phyloP scores from a whole-genome alignment of 2,113 vertebrate genomes.

The Lepidothrix coronata region DNA sequence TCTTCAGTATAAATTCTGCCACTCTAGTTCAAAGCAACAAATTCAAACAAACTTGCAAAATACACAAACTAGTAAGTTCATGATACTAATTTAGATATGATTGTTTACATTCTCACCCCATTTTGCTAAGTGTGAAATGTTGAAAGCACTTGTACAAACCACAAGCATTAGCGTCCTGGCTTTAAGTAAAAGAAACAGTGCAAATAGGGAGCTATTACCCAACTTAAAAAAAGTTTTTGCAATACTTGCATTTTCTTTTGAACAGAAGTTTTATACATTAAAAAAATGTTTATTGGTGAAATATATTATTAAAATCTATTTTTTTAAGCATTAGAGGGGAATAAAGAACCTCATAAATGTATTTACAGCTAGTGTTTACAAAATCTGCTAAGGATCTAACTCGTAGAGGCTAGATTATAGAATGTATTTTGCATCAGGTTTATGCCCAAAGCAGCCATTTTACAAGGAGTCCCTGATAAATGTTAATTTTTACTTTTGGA shows the following conservation, averaged over 20 bases:
- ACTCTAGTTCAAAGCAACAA: constrained; percentile 53
- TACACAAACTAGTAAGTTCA: constrained; percentile 48
- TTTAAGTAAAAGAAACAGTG: constrained; percentile 19
- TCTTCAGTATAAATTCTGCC: constrained; percentile 33
- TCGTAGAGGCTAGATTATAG: constrained; percentile 40
- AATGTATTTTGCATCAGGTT: constrained; percentile 3
- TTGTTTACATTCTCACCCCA: constrained; percentile 52
- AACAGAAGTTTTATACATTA: constrained; percentile 34
- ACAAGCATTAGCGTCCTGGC: constrained; percentile 21
- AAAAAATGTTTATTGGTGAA: constrained; percentile 3
- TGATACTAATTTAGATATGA: constrained; percentile 33
- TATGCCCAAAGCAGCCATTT: background rate
- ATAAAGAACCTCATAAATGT: constrained; percentile 33
- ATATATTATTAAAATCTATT: background rate
- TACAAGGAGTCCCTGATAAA: background rate
- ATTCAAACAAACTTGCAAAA: constrained; percentile 55
- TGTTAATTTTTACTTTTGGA: background rate
- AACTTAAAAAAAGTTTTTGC: constrained; percentile 3
- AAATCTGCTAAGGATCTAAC: constrained; percentile 54
- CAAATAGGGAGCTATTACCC: constrained; percentile 12
- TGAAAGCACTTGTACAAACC: constrained; percentile 26
- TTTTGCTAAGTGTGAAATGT: constrained; percentile 15
- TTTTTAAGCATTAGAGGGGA: background rate
- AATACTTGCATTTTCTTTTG: background rate
- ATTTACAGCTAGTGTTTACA: constrained; percentile 53